phyloP scores from a whole-genome alignment of 2,888 invertebrate species.

The Drosophila anomalipes region DNA sequence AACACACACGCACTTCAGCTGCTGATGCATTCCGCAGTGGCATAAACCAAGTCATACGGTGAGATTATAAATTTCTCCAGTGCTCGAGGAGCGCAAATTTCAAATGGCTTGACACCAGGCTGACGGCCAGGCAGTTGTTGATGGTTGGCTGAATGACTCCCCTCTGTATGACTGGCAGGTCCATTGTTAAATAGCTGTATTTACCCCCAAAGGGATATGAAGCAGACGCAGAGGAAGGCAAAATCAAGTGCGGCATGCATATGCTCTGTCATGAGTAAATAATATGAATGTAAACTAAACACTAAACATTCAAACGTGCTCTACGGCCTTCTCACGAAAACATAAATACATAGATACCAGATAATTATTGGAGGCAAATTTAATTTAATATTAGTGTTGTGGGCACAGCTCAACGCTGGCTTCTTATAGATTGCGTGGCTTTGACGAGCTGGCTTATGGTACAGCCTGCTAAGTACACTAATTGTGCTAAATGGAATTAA shows the following conservation, averaged over 20 bases:
- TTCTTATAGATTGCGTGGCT: background rate
- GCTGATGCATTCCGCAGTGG: conserved; percentile 33
- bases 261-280: conserved; percentile 50
- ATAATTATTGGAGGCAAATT: background rate
- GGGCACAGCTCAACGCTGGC: background rate
- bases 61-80: conserved; percentile 50
- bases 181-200: conserved; percentile 47
- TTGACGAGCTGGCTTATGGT: background rate
- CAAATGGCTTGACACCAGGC: conserved; percentile 49
- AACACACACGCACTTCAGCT: conserved; percentile 5
- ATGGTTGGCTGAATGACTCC: conserved; percentile 30
- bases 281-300: conserved; percentile 14
- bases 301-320: conserved; percentile 19
- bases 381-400: background rate
- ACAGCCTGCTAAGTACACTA: background rate
- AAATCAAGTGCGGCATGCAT: conserved; percentile 38
- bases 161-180: conserved; percentile 14
- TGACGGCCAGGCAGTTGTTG: conserved; percentile 9
- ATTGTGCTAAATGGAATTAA: background rate
- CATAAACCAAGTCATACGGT: conserved; percentile 42
- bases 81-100: conserved; percentile 41
- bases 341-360: background rate
- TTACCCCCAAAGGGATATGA: conserved; percentile 28
- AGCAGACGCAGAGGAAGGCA: conserved; percentile 17
- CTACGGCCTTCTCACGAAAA: conserved; percentile 15